Conservation (phyloP, 2,113 vertebrate genomes). For the Crotalus viridis region DNA sequence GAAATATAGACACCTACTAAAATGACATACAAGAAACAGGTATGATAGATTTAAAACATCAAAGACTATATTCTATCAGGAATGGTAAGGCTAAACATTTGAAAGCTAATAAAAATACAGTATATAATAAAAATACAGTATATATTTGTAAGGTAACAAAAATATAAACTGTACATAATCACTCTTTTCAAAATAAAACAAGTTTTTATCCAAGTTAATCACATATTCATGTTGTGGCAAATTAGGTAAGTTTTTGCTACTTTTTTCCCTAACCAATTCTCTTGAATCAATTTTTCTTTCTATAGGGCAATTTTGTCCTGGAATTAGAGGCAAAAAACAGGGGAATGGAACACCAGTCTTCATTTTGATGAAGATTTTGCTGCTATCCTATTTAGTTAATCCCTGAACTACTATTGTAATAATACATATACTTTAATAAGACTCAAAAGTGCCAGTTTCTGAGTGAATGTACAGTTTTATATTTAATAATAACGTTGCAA, state of each 20-base stretch:
- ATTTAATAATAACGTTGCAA: background rate
- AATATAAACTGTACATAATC: background rate
- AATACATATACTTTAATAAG: background rate
- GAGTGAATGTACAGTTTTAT: background rate
- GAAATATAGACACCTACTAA: background rate
- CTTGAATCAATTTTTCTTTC: background rate
- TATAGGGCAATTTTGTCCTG: background rate
- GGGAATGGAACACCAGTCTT: background rate
- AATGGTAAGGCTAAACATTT: background rate
- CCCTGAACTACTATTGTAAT: background rate
- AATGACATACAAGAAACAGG: background rate
- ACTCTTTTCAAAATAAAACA: background rate
- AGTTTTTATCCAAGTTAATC: background rate
- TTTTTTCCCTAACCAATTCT: background rate
- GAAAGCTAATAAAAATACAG: background rate
- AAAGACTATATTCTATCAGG: background rate
- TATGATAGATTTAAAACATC: background rate
- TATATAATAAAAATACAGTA: background rate
- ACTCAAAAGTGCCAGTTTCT: background rate
- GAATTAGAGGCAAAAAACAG: background rate
- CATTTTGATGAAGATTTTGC: background rate
- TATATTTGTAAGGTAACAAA: background rate
- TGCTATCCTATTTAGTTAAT: background rate
- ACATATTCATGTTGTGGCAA: background rate
- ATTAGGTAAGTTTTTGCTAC: background rate